Percentiles rank a stretch among this genome's conserved stretches.
These are phyloP conservation scores for Fulica atra DNA, from an alignment of 2,113 vertebrate species.

Conservation along the genomic window DNA sequence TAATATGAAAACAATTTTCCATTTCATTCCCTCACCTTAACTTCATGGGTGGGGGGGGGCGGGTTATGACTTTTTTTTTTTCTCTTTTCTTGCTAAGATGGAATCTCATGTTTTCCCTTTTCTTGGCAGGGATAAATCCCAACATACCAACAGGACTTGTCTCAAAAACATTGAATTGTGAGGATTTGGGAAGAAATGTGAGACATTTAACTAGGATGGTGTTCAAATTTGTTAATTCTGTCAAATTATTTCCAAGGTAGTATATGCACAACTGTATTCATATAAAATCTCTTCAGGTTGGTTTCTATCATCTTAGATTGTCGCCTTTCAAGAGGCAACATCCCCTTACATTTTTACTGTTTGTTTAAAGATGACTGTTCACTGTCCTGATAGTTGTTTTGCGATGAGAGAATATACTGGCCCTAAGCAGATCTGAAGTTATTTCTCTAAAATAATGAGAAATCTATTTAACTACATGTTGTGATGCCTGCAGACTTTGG, in stretches of 20 bases:
- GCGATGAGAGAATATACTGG: background rate
- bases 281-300: background rate
- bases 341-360: background rate
- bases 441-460: background rate
- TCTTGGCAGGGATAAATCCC: background rate
- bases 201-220: background rate
- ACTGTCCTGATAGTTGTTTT: background rate
- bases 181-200: background rate
- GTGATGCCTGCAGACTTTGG: background rate
- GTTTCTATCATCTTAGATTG: background rate
- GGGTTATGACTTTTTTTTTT: background rate
- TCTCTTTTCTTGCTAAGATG: background rate
- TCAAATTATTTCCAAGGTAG: background rate
- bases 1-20: background rate
- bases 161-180: background rate
- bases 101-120: background rate
- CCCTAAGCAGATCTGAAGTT: background rate
- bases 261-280: background rate
- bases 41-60: too few relatives aligned
- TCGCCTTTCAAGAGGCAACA: background rate
- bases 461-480: background rate
- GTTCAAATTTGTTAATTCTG: background rate
- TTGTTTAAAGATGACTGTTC: background rate
- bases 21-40: background rate
- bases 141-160: background rate